These are phyloP conservation scores for Ivindomyrus marchei DNA, from an alignment of 2,113 vertebrate species.

Conservation along the genomic window DNA sequence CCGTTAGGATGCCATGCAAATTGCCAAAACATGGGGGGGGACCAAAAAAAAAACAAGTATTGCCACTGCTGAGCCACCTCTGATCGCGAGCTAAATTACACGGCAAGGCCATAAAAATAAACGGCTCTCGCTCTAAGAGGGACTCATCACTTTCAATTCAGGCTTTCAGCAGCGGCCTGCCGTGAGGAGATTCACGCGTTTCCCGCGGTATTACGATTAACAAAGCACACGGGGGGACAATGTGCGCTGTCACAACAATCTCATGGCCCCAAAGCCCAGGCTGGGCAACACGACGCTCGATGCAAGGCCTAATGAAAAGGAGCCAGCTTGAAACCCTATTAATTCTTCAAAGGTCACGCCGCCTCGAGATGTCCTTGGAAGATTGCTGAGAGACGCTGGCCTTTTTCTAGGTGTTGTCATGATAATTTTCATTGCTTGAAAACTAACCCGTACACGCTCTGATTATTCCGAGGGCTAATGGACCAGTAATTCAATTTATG, in stretches of 20 bases:
- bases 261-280: slow-evolving; percentile 35
- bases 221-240: slow-evolving; percentile 33
- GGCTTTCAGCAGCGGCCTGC: not conserved
- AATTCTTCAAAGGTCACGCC: slow-evolving; percentile 46
- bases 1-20: not conserved
- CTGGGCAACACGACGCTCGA: slow-evolving; percentile 38
- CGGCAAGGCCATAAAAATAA: not conserved
- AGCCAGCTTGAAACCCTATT: slow-evolving; percentile 52
- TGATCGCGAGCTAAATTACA: not conserved
- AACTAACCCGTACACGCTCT: slow-evolving; percentile 13
- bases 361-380: slow-evolving; percentile 41
- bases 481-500: slow-evolving; percentile 30
- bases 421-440: slow-evolving; percentile 21
- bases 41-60: not conserved
- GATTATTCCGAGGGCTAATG: slow-evolving; percentile 18
- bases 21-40: not conserved
- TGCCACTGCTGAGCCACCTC: not conserved
- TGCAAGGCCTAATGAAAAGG: slow-evolving; percentile 39
- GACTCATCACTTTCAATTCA: not conserved
- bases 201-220: slow-evolving; percentile 12
- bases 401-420: slow-evolving; percentile 32
- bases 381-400: slow-evolving; percentile 37
- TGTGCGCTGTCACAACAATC: slow-evolving; percentile 31
- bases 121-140: not conserved
- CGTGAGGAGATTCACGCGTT: slow-evolving; percentile 11